A percentile compares a stretch with the other conserved stretches of the same genome.
These are phyloP conservation scores for Aepyceros melampus DNA, from an alignment of 2,113 vertebrate genomes.

Conservation along the genomic window DNA sequence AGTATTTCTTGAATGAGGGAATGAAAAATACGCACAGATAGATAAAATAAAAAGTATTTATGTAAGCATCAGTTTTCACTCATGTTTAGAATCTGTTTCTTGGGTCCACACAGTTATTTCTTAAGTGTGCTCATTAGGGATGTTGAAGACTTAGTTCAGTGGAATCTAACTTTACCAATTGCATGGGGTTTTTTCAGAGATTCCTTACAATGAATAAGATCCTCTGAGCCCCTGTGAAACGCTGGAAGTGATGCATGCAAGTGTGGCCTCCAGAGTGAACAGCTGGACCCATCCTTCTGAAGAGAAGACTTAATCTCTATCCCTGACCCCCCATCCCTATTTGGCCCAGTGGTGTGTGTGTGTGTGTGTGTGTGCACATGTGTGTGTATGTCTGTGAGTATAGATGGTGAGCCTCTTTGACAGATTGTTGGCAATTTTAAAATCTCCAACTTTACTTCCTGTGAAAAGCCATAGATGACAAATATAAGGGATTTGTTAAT, in stretches of 20 bases:
- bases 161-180: not conserved
- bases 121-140: not conserved
- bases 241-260: rapidly evolving
- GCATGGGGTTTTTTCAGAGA: not conserved
- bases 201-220: too few species aligned
- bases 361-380: too few species aligned
- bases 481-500: not conserved
- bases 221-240: not conserved
- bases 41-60: not conserved
- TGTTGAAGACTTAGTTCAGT: not conserved
- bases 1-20: not conserved
- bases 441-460: too few species aligned
- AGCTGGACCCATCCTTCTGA: rapidly evolving
- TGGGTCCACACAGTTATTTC: not conserved
- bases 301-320: not conserved
- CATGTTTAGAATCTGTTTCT: not conserved
- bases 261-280: rapidly evolving
- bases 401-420: not conserved
- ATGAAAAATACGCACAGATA: rapidly evolving
- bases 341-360: too few species aligned
- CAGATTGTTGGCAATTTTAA: not conserved
- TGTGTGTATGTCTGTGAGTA: rapidly evolving
- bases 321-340: rapidly evolving
- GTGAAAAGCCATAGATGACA: not conserved
- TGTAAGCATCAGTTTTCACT: not conserved